Conservation (phyloP, 2,888 invertebrate genomes). For the Lithophane semibrunnea region DNA sequence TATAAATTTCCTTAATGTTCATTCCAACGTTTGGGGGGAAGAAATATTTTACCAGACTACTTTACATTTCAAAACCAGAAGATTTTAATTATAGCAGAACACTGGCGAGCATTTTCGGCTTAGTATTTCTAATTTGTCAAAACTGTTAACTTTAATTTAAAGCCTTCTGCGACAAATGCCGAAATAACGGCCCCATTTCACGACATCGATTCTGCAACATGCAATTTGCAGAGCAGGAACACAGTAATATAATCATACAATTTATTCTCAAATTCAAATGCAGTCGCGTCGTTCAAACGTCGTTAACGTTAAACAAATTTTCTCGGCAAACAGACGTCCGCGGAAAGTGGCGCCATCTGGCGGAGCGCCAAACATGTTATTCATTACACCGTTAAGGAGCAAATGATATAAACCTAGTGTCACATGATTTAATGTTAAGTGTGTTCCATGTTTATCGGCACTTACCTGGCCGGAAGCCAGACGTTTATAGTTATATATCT, state of each 20-base stretch:
- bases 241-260: conserved; percentile 59
- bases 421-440: conserved; percentile 64
- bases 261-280: conserved; percentile 63
- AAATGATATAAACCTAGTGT: conserved; percentile 62
- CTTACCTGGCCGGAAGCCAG: conserved; percentile 65
- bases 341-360: conserved; percentile 62
- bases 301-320: conserved; percentile 64
- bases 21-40: conserved; percentile 47
- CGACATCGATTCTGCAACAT: conserved; percentile 42
- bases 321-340: conserved; percentile 51
- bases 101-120: conserved; percentile 44
- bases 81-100: conserved; percentile 62
- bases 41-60: conserved; percentile 62
- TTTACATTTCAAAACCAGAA: conserved; percentile 66
- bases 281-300: conserved; percentile 65
- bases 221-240: conserved; percentile 43
- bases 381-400: conserved; percentile 61
- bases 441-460: conserved; percentile 63
- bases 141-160: conserved; percentile 45
- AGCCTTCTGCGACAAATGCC: conserved; percentile 40
- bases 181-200: conserved; percentile 32
- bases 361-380: conserved; percentile 62
- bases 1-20: conserved; percentile 60
- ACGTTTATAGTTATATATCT: conserved; percentile 53
- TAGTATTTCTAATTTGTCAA: conserved; percentile 53